phyloP scores from a whole-genome alignment of 2,797 vertebrate species.

The Orientallactaga sibirica region DNA sequence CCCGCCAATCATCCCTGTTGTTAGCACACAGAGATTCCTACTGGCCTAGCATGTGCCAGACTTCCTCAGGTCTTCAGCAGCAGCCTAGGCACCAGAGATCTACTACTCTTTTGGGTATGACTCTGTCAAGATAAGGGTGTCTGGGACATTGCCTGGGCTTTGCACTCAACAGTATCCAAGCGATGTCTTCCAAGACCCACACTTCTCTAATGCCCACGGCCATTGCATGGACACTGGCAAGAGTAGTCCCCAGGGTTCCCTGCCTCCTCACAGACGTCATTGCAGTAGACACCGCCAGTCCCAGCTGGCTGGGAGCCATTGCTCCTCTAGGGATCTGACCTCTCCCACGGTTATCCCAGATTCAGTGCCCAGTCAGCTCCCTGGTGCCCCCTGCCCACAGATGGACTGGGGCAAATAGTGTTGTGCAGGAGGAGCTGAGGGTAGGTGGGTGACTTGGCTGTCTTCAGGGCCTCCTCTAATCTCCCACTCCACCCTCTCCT shows the following conservation, averaged over 20 bases:
- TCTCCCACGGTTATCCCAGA: background rate
- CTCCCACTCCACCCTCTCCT: background rate
- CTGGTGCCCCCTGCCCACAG: background rate
- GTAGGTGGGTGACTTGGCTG: background rate
- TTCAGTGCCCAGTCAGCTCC: background rate
- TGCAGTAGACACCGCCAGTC: background rate
- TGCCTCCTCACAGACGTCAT: background rate
- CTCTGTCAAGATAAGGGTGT: background rate
- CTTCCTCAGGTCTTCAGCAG: background rate
- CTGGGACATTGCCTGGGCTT: background rate
- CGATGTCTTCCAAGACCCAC: background rate
- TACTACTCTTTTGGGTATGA: background rate
- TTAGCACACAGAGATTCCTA: background rate
- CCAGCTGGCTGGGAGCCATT: background rate
- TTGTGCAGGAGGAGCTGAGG: no score
- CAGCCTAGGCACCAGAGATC: background rate
- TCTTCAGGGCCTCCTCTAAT: background rate
- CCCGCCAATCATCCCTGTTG: background rate
- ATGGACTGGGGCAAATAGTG: background rate
- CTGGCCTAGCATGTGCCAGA: background rate
- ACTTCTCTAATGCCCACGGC: background rate
- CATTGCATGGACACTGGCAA: background rate
- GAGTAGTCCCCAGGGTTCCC: background rate
- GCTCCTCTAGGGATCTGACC: conserved; percentile 23
- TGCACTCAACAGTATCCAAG: background rate